Conservation (phyloP, 2,797 vertebrate species). For the Scarus forsteni region DNA sequence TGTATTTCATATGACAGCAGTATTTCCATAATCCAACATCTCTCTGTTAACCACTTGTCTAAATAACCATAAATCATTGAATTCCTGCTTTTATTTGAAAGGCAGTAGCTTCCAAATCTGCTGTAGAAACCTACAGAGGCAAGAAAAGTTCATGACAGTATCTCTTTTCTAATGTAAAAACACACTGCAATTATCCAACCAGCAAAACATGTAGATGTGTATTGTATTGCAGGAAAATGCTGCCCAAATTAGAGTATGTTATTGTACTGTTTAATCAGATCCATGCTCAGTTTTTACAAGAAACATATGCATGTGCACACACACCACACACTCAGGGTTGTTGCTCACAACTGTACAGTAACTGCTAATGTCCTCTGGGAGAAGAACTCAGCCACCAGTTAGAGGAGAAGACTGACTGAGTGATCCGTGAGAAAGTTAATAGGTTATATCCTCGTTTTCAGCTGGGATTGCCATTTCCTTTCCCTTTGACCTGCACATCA, state of each 20-base stretch:
- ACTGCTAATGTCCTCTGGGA: conserved; percentile 62
- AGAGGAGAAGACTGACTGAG: conserved; percentile 66
- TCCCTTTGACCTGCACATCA: conserved; percentile 82
- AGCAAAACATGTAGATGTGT: conserved; percentile 24
- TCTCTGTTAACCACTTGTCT: conserved; percentile 90
- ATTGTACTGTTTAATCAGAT: conserved; percentile 19
- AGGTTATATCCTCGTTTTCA: conserved; percentile 74
- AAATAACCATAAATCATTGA: conserved; percentile 92
- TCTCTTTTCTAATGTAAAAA: conserved; percentile 30
- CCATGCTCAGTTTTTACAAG: neutral
- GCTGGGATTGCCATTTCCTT: conserved; percentile 89
- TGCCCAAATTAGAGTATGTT: conserved; percentile 7
- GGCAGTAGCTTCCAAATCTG: conserved; percentile 77
- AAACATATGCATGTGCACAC: conserved; percentile 1
- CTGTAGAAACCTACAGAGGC: conserved; percentile 76
- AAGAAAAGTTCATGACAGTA: conserved; percentile 34
- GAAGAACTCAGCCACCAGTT: conserved; percentile 56
- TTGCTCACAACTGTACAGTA: conserved; percentile 41
- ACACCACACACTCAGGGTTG: conserved; percentile 20
- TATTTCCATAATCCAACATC: conserved; percentile 80
- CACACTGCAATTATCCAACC: conserved; percentile 9
- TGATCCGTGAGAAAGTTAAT: conserved; percentile 70
- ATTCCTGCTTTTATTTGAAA: conserved; percentile 85
- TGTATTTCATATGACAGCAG: conserved; percentile 79
- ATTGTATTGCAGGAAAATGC: conserved; percentile 9